Conservation (phyloP, 1,140 invertebrate species). For the Elymnias hypermnestra region DNA sequence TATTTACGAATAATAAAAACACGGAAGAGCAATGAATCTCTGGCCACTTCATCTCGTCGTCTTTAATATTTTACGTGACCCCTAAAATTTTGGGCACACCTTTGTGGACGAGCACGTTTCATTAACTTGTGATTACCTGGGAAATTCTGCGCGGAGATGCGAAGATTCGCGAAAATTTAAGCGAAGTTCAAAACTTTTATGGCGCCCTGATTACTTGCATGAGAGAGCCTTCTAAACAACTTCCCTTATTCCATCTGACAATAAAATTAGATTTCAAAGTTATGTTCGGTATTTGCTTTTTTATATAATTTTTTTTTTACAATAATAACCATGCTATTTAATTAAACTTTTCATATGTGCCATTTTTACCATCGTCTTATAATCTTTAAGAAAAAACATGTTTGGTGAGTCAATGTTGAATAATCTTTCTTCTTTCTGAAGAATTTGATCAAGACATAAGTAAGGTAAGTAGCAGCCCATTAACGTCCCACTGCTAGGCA, state of each 20-base stretch:
- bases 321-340: no score
- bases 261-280: no score
- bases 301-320: no score
- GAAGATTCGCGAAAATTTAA: constrained; percentile 57
- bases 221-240: constrained; percentile 40
- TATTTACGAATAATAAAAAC: constrained; percentile 76
- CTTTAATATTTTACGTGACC: constrained; percentile 76
- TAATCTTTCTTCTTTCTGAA: no score
- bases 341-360: no score
- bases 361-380: no score
- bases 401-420: no score
- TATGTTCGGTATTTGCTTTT: no score
- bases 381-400: no score
- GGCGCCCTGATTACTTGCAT: constrained; percentile 70
- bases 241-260: constrained; percentile 23
- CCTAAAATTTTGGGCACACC: constrained; percentile 66
- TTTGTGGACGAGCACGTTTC: constrained; percentile 60
- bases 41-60: constrained; percentile 68
- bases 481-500: no score
- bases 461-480: no score
- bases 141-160: constrained; percentile 48
- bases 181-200: constrained; percentile 72
- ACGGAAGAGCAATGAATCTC: constrained; percentile 70
- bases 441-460: no score
- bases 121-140: constrained; percentile 73